Evolutionary conservation across 2,888 invertebrate genomes (phyloP).

Genomic region (Nomada goodeniana): DNA sequence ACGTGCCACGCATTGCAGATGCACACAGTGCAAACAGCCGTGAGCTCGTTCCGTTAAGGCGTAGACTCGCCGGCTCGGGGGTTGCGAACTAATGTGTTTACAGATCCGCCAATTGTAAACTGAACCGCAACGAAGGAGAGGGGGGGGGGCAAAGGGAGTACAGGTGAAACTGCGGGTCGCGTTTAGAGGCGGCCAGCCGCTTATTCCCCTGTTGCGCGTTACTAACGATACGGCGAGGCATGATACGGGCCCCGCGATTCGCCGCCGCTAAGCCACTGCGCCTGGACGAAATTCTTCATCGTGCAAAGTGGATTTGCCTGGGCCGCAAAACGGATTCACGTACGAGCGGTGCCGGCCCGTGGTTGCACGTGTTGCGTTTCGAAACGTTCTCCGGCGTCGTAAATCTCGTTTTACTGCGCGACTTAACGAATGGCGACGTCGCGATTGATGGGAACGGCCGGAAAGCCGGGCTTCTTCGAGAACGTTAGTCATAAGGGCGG

Average conservation of each 20-base stretch:
- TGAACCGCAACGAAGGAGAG: conserved; percentile 56
- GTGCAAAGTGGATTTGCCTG: conserved; percentile 30
- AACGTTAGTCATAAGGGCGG: not conserved
- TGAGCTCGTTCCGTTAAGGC: conserved; percentile 58
- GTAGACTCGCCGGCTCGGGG: conserved; percentile 26
- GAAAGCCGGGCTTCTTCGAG: not conserved
- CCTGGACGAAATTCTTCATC: conserved; percentile 41
- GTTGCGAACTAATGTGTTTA: conserved; percentile 63
- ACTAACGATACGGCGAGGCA: conserved; percentile 25
- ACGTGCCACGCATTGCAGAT: conserved; percentile 37
- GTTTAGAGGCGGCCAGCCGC: not conserved
- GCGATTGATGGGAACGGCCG: conserved; percentile 13
- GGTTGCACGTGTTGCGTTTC: not conserved
- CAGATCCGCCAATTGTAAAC: conserved; percentile 65
- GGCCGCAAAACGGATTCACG: conserved; percentile 33
- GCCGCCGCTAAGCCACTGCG: conserved; percentile 7
- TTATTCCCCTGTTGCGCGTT: conserved; percentile 44
- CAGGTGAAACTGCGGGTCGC: conserved; percentile 30
- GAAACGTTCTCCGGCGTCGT: conserved; percentile 7
- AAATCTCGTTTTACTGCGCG: conserved; percentile 33
- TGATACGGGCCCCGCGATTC: conserved; percentile 7
- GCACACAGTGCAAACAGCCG: conserved; percentile 25
- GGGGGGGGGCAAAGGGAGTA: conserved; percentile 12
- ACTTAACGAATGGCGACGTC: conserved; percentile 1
- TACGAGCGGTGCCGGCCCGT: conserved; percentile 4